Evolutionary conservation across 1,140 invertebrate genomes (phyloP), one percentile per base, ranked within the genome.

Genomic region (Maniola jurtina): DNA sequence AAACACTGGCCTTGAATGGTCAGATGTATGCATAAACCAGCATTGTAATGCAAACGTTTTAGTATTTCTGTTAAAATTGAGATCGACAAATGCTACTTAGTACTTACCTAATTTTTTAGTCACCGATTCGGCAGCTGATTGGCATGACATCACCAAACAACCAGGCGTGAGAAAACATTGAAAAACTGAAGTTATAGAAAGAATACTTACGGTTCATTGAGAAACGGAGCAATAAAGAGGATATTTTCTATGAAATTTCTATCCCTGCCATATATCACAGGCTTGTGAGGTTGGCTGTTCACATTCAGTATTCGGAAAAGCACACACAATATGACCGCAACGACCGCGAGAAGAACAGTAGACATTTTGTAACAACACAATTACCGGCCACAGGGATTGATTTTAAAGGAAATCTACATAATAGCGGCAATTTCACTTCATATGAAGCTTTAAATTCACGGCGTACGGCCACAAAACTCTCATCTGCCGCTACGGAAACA

Each of bases 261-360:
- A 87, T 96, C 95, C 71, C 93, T 93, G 82, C 94, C 96, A 79
- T 93, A 94, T 34, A 97, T 92, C 57, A 92, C 88, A 15, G 96
- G 96, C 83, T 94, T 94, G 64, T 94, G 92, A 0, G 96, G 93
- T 76, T 95, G 93, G 75, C 95, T 96, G 82, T 95, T 95, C 54
- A 97, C 94, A 86, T 97, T 96, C 47, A 97, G 89, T 77, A 97
- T 94, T 81, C 96, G 92, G 81, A 96, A 96, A 61, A 97, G 91
- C 69, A 96, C 93, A 85, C 95, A 96, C 58, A 96, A 86, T 71
- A 96, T 94, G 35, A 96, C 95, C 57, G 95, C 95, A 69, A 96
- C 87, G 8, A 95, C 92, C 48, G 95, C 95, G 67, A 96, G 86
- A 56, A 95, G 85, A 62, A 95, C 94, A 59, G 95, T 95, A 71